These are phyloP conservation scores for Carcina quercana DNA, from an alignment of 2,888 invertebrate species.

Conservation along the genomic window DNA sequence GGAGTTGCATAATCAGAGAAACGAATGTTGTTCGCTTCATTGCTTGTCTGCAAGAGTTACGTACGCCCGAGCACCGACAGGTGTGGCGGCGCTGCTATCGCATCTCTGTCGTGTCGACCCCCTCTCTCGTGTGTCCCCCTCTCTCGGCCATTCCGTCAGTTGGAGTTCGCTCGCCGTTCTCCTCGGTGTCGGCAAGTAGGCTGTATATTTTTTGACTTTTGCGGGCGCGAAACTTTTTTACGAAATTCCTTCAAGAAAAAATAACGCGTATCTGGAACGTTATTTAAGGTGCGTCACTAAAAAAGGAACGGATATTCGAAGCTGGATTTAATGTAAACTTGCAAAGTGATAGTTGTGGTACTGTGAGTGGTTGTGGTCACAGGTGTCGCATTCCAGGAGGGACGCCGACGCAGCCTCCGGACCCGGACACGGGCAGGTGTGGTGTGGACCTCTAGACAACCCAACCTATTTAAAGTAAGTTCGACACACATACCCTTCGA, in stretches of 20 bases:
- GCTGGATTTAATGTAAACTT: slow-evolving; percentile 11
- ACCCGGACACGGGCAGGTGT: slow-evolving; percentile 52
- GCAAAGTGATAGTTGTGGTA: slow-evolving; percentile 20
- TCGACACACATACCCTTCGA: slow-evolving; percentile 1
- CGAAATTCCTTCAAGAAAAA: slow-evolving; percentile 26
- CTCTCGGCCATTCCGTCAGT: slow-evolving; percentile 36
- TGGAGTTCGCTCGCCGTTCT: slow-evolving; percentile 48
- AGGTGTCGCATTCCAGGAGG: slow-evolving; percentile 66
- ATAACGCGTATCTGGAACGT: slow-evolving; percentile 21
- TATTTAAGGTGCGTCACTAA: slow-evolving; percentile 19
- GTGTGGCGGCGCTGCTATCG: slow-evolving; percentile 41
- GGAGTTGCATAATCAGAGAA: slow-evolving; percentile 29
- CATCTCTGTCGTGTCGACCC: slow-evolving; percentile 19
- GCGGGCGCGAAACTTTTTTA: slow-evolving; percentile 54
- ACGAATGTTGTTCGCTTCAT: slow-evolving; percentile 26
- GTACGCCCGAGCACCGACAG: slow-evolving; percentile 31
- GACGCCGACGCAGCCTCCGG: slow-evolving; percentile 61
- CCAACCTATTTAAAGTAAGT: slow-evolving; percentile 37
- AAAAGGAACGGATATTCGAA: slow-evolving; percentile 17
- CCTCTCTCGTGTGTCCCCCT: no score
- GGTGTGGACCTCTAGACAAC: slow-evolving; percentile 37
- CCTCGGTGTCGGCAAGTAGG: slow-evolving; percentile 25
- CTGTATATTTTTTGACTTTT: slow-evolving; percentile 15
- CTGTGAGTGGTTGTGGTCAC: slow-evolving; percentile 57
- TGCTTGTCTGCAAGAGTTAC: slow-evolving; percentile 17